Evolutionary conservation across 1,140 invertebrate species (phyloP).

Genomic region (Penaeus vannamei): DNA sequence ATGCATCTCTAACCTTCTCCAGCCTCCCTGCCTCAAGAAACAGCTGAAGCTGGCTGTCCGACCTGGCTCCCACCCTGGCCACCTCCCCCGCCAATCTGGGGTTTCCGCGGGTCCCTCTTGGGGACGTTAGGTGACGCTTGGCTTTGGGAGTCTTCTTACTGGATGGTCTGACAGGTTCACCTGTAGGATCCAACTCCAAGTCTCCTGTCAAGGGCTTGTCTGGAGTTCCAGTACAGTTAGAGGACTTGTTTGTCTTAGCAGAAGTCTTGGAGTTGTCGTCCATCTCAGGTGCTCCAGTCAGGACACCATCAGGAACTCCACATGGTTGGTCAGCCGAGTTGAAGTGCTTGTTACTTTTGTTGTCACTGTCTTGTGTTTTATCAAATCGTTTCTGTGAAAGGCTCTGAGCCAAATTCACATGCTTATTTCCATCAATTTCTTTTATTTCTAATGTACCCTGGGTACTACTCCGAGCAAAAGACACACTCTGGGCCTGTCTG

Average conservation of each 20-base stretch:
- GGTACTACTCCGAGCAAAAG: background rate
- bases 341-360: slow-evolving; percentile 24
- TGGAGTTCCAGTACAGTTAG: slow-evolving; percentile 23
- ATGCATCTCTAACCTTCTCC: slow-evolving; percentile 49
- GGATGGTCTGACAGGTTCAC: background rate
- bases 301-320: slow-evolving; percentile 19
- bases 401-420: slow-evolving; percentile 5
- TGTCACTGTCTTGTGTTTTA: slow-evolving; percentile 31
- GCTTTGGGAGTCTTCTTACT: slow-evolving; percentile 39
- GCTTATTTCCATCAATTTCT: slow-evolving; percentile 16
- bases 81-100: slow-evolving; percentile 44
- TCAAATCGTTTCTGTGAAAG: slow-evolving; percentile 13
- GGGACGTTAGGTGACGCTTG: slow-evolving; percentile 40
- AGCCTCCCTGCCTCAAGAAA: slow-evolving; percentile 37
- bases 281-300: slow-evolving; percentile 2
- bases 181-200: slow-evolving; percentile 19
- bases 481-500: slow-evolving; percentile 23
- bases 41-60: slow-evolving; percentile 36
- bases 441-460: slow-evolving; percentile 3
- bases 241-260: background rate
- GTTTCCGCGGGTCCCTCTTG: slow-evolving; percentile 27
- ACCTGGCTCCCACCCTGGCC: slow-evolving; percentile 45
- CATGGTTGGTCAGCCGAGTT: slow-evolving; percentile 8
- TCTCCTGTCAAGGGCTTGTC: slow-evolving; percentile 28
- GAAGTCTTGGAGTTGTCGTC: slow-evolving; percentile 15